phyloP scores from a whole-genome alignment of 2,888 invertebrate genomes.

The Meteorus colon region DNA sequence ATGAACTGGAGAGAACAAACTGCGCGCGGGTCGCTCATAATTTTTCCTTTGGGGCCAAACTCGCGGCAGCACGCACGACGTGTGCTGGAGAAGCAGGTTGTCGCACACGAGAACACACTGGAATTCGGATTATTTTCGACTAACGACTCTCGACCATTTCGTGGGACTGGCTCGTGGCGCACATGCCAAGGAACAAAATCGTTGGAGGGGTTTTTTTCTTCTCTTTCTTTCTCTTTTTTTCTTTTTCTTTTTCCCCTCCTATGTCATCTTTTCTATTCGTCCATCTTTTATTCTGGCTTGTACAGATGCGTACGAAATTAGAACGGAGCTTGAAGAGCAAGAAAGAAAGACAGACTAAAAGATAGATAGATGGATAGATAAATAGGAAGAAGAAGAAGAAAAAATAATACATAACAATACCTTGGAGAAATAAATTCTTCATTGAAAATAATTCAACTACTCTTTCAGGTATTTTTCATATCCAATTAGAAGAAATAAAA shows the following conservation, averaged over 20 bases:
- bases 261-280: conserved; percentile 14
- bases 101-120: conserved; percentile 45
- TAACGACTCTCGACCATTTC: conserved; percentile 51
- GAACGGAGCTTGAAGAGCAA: conserved; percentile 1
- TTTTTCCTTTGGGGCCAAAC: conserved; percentile 22
- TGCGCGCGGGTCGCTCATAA: conserved; percentile 5
- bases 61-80: conserved; percentile 32
- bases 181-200: conserved; percentile 33
- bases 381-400: neutral
- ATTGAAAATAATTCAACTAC: conserved; percentile 4
- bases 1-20: neutral
- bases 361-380: neutral
- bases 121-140: conserved; percentile 54
- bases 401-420: neutral
- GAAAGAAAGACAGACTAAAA: neutral
- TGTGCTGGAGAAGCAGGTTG: conserved; percentile 48
- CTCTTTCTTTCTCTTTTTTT: conserved; percentile 10
- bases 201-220: conserved; percentile 21
- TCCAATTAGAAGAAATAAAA: neutral
- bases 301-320: conserved; percentile 7
- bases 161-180: conserved; percentile 46
- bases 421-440: neutral
- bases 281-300: conserved; percentile 16
- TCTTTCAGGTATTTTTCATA: neutral
- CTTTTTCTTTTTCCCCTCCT: conserved; percentile 15